A percentile compares a stretch with the other conserved stretches of the same genome.
Evolutionary conservation across 2,888 invertebrate species (phyloP).

Genomic region (Lepidochitona cinerea): DNA sequence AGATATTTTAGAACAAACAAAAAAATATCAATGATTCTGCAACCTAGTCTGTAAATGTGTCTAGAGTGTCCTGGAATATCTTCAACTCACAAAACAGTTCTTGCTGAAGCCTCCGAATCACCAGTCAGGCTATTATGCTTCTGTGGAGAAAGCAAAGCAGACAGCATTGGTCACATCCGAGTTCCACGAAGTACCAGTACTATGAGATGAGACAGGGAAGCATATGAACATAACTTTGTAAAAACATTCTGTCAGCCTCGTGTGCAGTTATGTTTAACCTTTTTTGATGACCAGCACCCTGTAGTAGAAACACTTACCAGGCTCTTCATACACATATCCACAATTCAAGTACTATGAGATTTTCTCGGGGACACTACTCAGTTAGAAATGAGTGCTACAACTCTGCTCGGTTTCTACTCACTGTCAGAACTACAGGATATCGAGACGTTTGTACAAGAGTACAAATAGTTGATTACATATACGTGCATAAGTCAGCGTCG

Average conservation of each 20-base stretch:
- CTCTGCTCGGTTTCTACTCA: background rate
- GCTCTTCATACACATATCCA: too few relatives aligned
- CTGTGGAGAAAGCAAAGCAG: background rate
- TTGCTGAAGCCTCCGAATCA: background rate
- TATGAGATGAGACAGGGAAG: background rate
- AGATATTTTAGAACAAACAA: background rate
- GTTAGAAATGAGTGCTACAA: background rate
- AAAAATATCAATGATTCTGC: background rate
- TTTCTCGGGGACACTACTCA: background rate
- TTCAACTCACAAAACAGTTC: background rate
- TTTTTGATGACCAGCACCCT: constrained; percentile 1
- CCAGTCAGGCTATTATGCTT: background rate
- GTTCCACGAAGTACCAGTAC: background rate
- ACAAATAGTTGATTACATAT: background rate
- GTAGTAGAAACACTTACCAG: constrained; percentile 2
- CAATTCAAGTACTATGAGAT: too few relatives aligned
- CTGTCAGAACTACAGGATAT: background rate
- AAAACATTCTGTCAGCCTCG: background rate
- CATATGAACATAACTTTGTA: background rate
- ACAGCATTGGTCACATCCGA: too few relatives aligned
- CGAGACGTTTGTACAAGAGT: background rate
- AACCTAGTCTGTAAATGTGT: background rate
- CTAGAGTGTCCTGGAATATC: background rate
- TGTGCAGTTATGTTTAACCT: background rate
- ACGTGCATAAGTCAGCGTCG: background rate